Percentiles rank a stretch among this genome's conserved stretches.
Evolutionary conservation across 1,140 invertebrate genomes (phyloP).

Genomic region (Triops cancriformis): DNA sequence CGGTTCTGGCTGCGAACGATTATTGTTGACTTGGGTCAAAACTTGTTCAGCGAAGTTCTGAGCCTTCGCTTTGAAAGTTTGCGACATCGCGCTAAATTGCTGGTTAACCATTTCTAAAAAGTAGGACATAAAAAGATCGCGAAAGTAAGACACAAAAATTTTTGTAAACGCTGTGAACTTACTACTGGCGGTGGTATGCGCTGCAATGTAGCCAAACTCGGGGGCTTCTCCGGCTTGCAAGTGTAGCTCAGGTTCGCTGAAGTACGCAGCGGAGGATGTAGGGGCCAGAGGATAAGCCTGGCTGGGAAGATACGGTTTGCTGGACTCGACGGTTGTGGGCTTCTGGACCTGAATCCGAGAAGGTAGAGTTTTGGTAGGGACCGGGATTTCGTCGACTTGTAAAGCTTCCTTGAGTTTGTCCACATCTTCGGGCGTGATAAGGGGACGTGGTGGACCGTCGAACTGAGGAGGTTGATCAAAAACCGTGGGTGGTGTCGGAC

Average conservation of each 20-base stretch:
- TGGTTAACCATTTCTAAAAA: constrained; percentile 29
- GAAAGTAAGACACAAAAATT: too few species aligned
- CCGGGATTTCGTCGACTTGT: neutral
- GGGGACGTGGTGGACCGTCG: constrained; percentile 44
- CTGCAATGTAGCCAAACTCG: constrained; percentile 48
- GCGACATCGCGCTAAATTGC: constrained; percentile 57
- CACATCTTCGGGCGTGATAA: constrained; percentile 35
- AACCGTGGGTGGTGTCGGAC: constrained; percentile 51
- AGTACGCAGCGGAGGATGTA: constrained; percentile 10
- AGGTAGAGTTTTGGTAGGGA: neutral
- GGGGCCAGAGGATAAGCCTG: constrained; percentile 7
- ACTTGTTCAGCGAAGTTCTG: constrained; percentile 59
- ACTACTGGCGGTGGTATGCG: constrained; percentile 28
- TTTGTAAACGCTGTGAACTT: neutral
- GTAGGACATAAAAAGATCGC: too few species aligned
- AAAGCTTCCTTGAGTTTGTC: constrained; percentile 31
- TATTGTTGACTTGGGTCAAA: constrained; percentile 40
- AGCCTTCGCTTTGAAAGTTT: constrained; percentile 58
- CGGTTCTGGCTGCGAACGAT: neutral
- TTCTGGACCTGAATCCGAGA: neutral
- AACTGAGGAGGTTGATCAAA: constrained; percentile 49
- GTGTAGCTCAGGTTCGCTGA: constrained; percentile 20
- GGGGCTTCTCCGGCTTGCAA: constrained; percentile 51
- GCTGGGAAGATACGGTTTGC: neutral
- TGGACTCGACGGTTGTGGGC: neutral